These are phyloP conservation scores for Marasmarcha lunaedactyla DNA, from an alignment of 2,888 invertebrate genomes.

Conservation along the genomic window DNA sequence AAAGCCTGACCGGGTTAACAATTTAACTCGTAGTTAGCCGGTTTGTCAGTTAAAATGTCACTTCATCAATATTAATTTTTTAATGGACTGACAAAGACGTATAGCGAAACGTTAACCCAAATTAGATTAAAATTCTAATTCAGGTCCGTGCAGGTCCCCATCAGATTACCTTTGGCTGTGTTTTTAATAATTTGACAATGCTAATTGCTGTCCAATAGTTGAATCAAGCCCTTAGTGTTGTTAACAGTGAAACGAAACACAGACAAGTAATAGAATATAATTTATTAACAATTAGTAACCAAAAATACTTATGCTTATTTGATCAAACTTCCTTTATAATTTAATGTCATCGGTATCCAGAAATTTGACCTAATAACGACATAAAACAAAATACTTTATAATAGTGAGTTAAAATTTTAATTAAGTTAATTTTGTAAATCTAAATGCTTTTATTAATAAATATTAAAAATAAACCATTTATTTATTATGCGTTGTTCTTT, in stretches of 20 bases:
- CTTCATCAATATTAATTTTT: no score
- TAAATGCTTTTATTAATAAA: slow-evolving; percentile 56
- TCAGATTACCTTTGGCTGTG: no score
- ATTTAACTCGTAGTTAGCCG: no score
- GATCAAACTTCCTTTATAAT: slow-evolving; percentile 30
- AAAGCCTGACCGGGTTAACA: no score
- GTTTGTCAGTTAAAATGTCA: no score
- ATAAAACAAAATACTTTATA: slow-evolving; percentile 31
- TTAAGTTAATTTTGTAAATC: slow-evolving; percentile 35
- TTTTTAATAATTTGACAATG: no score
- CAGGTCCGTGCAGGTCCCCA: no score
- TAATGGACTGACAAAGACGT: no score
- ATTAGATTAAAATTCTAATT: no score
- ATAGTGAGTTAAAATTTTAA: slow-evolving; percentile 33
- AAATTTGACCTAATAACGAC: slow-evolving; percentile 40
- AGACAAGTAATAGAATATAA: slow-evolving; percentile 44
- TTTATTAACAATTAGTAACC: slow-evolving; percentile 70
- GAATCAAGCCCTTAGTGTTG: no score
- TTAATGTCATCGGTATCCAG: slow-evolving; percentile 8
- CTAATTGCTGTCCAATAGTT: no score
- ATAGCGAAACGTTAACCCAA: no score
- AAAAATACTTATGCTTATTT: slow-evolving; percentile 31
- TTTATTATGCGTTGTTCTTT: slow-evolving; percentile 14
- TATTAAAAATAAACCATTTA: slow-evolving; percentile 51
- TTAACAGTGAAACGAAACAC: slow-evolving; percentile 24